Percentiles rank a stretch among this genome's conserved stretches.
Conservation (phyloP, 2,888 invertebrate species). For the Lithophane leautieri region DNA sequence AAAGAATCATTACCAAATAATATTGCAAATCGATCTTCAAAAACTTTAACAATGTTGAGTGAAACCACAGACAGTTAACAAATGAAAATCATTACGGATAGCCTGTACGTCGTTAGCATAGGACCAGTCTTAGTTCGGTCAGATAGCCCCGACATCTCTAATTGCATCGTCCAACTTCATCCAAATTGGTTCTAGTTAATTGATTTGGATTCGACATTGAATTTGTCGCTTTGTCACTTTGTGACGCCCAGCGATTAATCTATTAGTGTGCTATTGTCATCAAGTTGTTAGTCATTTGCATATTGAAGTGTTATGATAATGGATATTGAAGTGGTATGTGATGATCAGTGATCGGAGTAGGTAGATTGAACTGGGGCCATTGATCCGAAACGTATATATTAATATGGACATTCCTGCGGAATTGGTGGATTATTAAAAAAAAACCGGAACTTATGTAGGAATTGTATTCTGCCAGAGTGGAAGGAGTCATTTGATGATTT, state of each 20-base stretch:
- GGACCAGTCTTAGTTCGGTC: conserved; percentile 64
- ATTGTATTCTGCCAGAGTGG: too few relatives aligned
- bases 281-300: conserved; percentile 69
- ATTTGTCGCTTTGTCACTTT: conserved; percentile 70
- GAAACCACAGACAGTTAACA: conserved; percentile 29
- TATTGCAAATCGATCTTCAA: not conserved
- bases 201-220: conserved; percentile 81
- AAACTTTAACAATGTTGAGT: not conserved
- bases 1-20: not conserved
- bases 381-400: too few relatives aligned
- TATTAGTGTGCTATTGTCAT: conserved; percentile 71
- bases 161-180: conserved; percentile 83
- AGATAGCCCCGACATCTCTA: conserved; percentile 72
- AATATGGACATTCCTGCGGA: too few relatives aligned
- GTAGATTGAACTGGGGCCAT: too few relatives aligned
- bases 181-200: conserved; percentile 86
- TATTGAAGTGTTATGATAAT: conserved; percentile 58
- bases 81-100: conserved; percentile 62
- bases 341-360: too few relatives aligned
- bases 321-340: conserved; percentile 26
- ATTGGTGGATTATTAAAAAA: too few relatives aligned
- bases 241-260: conserved; percentile 71
- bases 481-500: too few relatives aligned
- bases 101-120: conserved; percentile 62
- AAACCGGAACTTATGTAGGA: too few relatives aligned